Percentiles rank a stretch among this genome's conserved stretches.
Evolutionary conservation across 1,140 invertebrate genomes (phyloP).

Genomic region (Oncopodura yosiiana): DNA sequence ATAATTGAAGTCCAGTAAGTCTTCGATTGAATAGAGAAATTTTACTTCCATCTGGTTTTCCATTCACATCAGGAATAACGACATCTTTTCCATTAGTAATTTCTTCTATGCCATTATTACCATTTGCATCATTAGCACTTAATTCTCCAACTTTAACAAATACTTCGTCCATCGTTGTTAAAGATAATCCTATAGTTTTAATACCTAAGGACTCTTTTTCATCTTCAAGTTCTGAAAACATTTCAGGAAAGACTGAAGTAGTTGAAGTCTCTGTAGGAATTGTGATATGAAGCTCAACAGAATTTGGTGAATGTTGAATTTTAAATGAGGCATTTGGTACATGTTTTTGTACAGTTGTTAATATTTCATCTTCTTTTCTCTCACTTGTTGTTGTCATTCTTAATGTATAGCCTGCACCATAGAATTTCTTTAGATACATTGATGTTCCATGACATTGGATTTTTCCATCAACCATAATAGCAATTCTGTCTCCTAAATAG

Average conservation of each 20-base stretch:
- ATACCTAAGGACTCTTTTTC: constrained; percentile 29
- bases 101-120: background rate
- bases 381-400: constrained; percentile 11
- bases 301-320: constrained; percentile 2
- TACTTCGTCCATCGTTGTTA: constrained; percentile 36
- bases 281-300: constrained; percentile 22
- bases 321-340: constrained; percentile 26
- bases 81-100: background rate
- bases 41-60: background rate
- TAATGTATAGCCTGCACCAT: constrained; percentile 36
- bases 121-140: background rate
- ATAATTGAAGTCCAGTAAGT: constrained; percentile 13
- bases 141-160: constrained; percentile 23
- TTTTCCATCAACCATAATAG: constrained; percentile 48
- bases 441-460: constrained; percentile 48
- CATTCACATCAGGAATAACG: too few relatives aligned
- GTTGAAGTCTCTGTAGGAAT: constrained; percentile 20
- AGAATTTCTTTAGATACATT: constrained; percentile 48
- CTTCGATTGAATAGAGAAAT: background rate
- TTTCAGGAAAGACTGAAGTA: constrained; percentile 23
- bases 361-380: background rate
- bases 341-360: constrained; percentile 25
- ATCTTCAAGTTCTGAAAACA: constrained; percentile 27
- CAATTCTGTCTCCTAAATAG: constrained; percentile 50
- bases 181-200: constrained; percentile 28